Base-by-base conservation (phyloP, 1,140 invertebrate genomes). In the Oedothorax gibbosus region DNA sequence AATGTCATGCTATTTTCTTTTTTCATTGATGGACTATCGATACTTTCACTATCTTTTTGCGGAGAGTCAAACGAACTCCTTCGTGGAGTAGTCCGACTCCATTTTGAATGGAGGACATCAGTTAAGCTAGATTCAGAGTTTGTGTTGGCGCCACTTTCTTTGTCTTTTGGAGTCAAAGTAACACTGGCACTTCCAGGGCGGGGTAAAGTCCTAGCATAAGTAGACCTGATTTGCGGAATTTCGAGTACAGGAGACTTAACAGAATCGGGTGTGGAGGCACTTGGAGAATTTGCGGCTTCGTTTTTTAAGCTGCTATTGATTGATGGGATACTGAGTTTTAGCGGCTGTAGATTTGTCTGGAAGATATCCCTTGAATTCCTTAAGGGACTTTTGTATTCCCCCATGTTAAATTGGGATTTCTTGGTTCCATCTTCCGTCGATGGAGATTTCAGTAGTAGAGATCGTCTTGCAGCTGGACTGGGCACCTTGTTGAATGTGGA, bases 361-460 rank as follows among this genome's bases (percentile, higher is more conserved):
- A 84, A 84, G 56, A 84, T 84, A 76, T 84, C 81, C n/a, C 71
- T 73, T n/a, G 81, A 60, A 49, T 71, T 8, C 68, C 68, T 76
- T 7, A 71, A 60, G 18, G 71, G 60, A 57, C 60, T 84, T 49
- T 84, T 76, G 50, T 56, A 66, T 20, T 82, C 80, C 15, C 53
- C 21, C 54, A 64, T 20, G 12, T 73, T 68, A 73, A 64, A 62
- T 12, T 20, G 5, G 11, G 54, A 53, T 21, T 71, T 71, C 15
- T 18, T 54, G 3, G 60, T 14, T 15, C 51, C 12, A 64, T 49
- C 15, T 4, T 82, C 57, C 18, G 60, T 82, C 9, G 20, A 49
- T 49, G 56, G 15, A 53, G 51, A 50, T 51, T 77, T 50, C 18
- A 79, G 49, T 0, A 54, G 50, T 20, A 79, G 12, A 14, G 64